Evolutionary conservation across 2,888 invertebrate genomes (phyloP).

Genomic region (Drosophila yooni): DNA sequence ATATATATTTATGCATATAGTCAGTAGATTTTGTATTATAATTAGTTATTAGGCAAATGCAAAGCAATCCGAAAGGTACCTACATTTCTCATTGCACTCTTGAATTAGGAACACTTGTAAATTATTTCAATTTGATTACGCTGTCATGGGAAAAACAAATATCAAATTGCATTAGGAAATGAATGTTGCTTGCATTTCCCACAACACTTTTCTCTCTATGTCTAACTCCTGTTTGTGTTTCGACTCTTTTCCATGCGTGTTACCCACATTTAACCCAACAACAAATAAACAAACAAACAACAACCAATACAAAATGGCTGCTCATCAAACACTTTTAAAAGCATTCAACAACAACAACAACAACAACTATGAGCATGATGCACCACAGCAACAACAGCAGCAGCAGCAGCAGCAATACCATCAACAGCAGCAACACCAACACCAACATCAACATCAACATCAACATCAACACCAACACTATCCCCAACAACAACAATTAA

Average conservation of each 20-base stretch:
- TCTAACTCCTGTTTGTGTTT: constrained; percentile 66
- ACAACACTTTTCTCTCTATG: constrained; percentile 16
- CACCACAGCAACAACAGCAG: constrained; percentile 65
- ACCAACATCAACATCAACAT: constrained; percentile 61
- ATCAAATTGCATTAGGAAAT: background rate
- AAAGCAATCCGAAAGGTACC: constrained; percentile 1
- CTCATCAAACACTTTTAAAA: constrained; percentile 51
- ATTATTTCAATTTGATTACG: background rate
- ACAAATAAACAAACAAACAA: constrained; percentile 28
- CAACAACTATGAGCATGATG: constrained; percentile 73
- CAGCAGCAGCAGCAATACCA: constrained; percentile 61
- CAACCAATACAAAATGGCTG: constrained; percentile 49
- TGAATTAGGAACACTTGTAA: background rate
- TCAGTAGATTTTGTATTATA: constrained; percentile 28
- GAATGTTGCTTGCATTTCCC: constrained; percentile 4
- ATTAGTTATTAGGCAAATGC: constrained; percentile 14
- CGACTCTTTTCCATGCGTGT: constrained; percentile 57
- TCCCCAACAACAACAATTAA: constrained; percentile 62
- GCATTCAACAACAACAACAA: constrained; percentile 56
- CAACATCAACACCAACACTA: constrained; percentile 66
- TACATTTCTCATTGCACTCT: background rate
- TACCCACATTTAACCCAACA: constrained; percentile 18
- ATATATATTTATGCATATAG: constrained; percentile 5
- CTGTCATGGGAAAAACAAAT: background rate
- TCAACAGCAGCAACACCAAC: constrained; percentile 58